These are phyloP conservation scores for Platanista minor DNA, from an alignment of 2,113 vertebrate genomes.

Conservation along the genomic window DNA sequence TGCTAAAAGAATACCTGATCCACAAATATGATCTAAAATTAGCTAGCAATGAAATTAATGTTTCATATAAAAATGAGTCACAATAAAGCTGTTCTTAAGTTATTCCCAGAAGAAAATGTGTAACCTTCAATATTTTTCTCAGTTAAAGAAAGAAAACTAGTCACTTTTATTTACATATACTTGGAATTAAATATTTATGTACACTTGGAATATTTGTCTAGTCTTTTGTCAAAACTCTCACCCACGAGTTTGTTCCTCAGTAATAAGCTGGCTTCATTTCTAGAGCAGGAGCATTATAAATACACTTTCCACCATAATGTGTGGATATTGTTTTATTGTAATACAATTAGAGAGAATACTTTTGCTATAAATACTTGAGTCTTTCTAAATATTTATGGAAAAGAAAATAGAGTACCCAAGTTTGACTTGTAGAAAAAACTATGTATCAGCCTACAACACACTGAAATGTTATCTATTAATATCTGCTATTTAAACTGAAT, in stretches of 20 bases:
- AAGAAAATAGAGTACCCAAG: background rate
- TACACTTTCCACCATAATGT: background rate
- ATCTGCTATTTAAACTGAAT: background rate
- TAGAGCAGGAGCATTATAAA: background rate
- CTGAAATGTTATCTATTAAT: background rate
- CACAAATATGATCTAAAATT: background rate
- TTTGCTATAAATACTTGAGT: background rate
- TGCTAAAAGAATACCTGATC: background rate
- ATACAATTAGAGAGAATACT: background rate
- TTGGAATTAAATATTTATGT: conserved; percentile 5
- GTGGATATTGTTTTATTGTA: background rate
- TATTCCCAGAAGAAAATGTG: background rate
- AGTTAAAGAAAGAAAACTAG: background rate
- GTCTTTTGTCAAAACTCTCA: background rate
- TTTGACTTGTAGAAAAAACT: background rate
- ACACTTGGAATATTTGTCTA: background rate
- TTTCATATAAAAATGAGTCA: background rate
- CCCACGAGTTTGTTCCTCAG: background rate
- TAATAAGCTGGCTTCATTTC: background rate
- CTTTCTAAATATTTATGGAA: background rate
- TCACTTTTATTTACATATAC: background rate
- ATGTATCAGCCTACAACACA: background rate
- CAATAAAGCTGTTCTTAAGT: background rate
- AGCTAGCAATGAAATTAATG: background rate
- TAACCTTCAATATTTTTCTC: background rate